Conservation (phyloP, 2,888 invertebrate genomes). For the Fragum sueziense region DNA sequence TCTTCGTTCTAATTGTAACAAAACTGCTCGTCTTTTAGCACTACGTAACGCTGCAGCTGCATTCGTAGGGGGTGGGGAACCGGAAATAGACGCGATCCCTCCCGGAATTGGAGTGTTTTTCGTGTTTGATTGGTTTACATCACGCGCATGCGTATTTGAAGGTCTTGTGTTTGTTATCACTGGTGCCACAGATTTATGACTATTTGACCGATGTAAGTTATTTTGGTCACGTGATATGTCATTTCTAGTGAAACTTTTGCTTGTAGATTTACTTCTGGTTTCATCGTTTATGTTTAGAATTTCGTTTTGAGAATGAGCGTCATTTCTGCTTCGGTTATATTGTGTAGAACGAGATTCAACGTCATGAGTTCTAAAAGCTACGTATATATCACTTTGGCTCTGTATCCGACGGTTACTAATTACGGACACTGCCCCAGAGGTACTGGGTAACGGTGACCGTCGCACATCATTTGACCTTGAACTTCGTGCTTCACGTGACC, state of each 20-base stretch:
- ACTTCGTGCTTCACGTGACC: neutral
- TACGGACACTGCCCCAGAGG: neutral
- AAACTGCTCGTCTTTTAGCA: slow-evolving; percentile 24
- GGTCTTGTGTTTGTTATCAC: slow-evolving; percentile 1
- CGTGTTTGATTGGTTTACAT: neutral
- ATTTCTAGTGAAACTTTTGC: neutral
- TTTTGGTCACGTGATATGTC: neutral
- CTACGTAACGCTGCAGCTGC: slow-evolving; percentile 29
- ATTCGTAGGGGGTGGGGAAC: slow-evolving; percentile 23
- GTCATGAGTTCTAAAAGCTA: neutral
- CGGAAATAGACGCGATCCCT: neutral
- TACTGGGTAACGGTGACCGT: slow-evolving; percentile 36
- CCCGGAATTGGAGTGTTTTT: neutral
- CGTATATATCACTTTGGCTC: neutral
- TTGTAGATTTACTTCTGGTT: neutral
- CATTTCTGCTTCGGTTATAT: neutral
- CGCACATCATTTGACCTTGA: neutral
- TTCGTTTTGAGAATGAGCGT: neutral
- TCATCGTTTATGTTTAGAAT: neutral
- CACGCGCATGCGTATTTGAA: neutral
- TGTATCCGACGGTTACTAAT: neutral
- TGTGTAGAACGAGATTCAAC: neutral
- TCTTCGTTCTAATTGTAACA: slow-evolving; percentile 23
- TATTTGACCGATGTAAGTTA: neutral
- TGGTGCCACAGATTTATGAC: neutral